Evolutionary conservation across 1,140 invertebrate species (phyloP), one percentile per base, ranked within the genome.

Genomic region (Bombus turneri): DNA sequence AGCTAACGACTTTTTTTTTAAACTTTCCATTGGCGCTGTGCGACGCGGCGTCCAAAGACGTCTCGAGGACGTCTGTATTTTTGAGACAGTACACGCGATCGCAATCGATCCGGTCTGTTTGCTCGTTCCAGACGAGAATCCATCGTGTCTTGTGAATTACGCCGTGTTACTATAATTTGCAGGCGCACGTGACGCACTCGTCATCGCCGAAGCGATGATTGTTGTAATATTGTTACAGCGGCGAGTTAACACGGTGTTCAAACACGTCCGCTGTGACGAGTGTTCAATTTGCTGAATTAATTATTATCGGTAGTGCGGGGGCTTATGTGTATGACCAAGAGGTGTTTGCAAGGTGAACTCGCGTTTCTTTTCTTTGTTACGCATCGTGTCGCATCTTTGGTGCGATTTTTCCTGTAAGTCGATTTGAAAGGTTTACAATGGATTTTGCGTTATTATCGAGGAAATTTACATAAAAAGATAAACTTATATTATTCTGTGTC

Each of bases 251-350:
- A 37, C 64, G 82, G 8, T 71, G 47, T 43, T 15, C 53, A 72
- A 85, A 72, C 68, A 85, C 37, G n/a, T 28, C 25, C 13, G 18
- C 59, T 25, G 66, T 62, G 28, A 28, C 37, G 47, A 53, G 47
- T 10, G 76, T 47, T 71, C 77, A 31, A 72, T 84, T 84, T 80
- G 28, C 76, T 3, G 53, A 80, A 80, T 72, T 62, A 84, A 79
- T 84, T 85, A 85, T 47, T 25, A 71, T 53, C 66, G n/a, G 10
- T 18, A 43, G 13, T 28, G 41, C 10, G 22, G 41, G 0, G 47
- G 18, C 47, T 8, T 22, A 22, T 53, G 15, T 25, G 77, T 13
- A 39, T 4, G 22, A 25, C 2, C 12, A 37, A 15, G 41, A 15
- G 12, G n/a, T 5, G 64, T n/a, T 37, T 6, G 12, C 41, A 80